Evolutionary conservation across 2,888 invertebrate species (phyloP).

Genomic region (Parnassius glacialis): DNA sequence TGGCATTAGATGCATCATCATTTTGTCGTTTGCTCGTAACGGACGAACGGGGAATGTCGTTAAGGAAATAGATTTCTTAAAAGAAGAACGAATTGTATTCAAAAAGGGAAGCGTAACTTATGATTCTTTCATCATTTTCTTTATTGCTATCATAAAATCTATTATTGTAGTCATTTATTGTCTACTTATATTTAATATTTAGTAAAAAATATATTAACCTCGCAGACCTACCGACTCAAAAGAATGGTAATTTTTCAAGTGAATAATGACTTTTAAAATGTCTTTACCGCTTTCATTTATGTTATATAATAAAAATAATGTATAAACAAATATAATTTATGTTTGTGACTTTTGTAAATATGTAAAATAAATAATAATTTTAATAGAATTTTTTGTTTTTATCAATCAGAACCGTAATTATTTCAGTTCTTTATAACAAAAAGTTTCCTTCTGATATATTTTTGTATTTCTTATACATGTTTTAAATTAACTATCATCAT

Average conservation of each 20-base stretch:
- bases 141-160: neutral
- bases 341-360: slow-evolving; percentile 72
- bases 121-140: slow-evolving; percentile 10
- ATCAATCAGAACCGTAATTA: too few species aligned
- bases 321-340: slow-evolving; percentile 36
- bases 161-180: neutral
- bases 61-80: slow-evolving; percentile 29
- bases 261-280: neutral
- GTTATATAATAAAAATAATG: neutral
- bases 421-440: too few species aligned
- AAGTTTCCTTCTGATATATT: too few species aligned
- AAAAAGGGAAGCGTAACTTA: slow-evolving; percentile 9
- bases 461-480: too few species aligned
- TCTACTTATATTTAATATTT: neutral
- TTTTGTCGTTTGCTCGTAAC: slow-evolving; percentile 41
- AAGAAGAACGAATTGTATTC: slow-evolving; percentile 5
- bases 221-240: neutral
- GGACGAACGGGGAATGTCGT: slow-evolving; percentile 37
- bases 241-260: neutral
- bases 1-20: slow-evolving; percentile 41
- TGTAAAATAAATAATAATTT: slow-evolving; percentile 66
- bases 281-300: neutral
- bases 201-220: neutral
- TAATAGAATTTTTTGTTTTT: slow-evolving; percentile 28
- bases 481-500: too few species aligned